Evolutionary conservation across 2,797 vertebrate genomes (phyloP).

Genomic region (Sandelia bainsii): DNA sequence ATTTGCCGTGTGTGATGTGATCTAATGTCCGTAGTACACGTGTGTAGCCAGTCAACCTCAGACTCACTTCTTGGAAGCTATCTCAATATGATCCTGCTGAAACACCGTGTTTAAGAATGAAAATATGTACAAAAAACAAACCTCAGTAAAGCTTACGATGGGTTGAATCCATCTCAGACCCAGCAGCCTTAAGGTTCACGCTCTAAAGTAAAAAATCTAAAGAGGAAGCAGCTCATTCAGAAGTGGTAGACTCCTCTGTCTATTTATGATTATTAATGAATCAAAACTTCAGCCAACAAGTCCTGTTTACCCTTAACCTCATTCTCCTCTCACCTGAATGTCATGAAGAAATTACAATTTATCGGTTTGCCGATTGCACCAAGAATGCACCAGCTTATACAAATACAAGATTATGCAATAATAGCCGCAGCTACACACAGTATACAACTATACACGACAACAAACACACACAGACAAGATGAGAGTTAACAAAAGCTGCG

Average conservation of each 20-base stretch:
- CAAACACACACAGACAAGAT: slow-evolving; percentile 5
- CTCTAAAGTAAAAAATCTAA: not conserved
- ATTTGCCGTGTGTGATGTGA: no score
- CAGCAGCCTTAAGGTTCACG: not conserved
- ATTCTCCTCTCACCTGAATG: slow-evolving; percentile 36
- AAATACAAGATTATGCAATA: slow-evolving; percentile 31
- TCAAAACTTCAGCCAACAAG: no score
- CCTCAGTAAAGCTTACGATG: not conserved
- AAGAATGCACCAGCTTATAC: slow-evolving; percentile 25
- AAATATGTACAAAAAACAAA: not conserved
- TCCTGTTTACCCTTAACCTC: slow-evolving; percentile 9
- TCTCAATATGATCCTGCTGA: no score
- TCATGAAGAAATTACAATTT: slow-evolving; percentile 60
- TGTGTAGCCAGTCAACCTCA: no score
- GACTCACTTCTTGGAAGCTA: no score
- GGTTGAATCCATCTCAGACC: not conserved
- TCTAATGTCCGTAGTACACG: no score
- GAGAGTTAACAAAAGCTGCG: slow-evolving; percentile 26
- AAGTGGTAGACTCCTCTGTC: not conserved
- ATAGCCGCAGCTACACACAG: not conserved
- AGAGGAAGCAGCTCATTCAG: not conserved
- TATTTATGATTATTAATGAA: not conserved
- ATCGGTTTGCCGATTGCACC: slow-evolving; percentile 44
- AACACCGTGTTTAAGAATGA: no score
- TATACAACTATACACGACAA: slow-evolving; percentile 1